phyloP scores from a whole-genome alignment of 2,797 vertebrate species.

The Chelonia mydas region DNA sequence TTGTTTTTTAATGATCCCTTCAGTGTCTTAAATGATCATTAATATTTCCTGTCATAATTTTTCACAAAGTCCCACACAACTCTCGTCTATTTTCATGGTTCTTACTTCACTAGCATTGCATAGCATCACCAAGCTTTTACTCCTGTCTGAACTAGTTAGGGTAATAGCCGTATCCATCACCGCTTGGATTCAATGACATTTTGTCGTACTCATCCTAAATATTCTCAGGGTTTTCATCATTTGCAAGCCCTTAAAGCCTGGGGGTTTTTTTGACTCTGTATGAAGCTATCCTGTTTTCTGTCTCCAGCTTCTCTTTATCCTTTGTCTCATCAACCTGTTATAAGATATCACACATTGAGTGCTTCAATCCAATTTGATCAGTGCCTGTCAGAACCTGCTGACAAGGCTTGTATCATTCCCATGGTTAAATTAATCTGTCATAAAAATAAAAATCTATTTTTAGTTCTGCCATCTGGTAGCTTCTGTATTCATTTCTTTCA shows the following conservation, averaged over 20 bases:
- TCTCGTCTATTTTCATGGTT: slow-evolving; percentile 8
- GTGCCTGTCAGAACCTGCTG: neutral
- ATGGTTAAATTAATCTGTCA: neutral
- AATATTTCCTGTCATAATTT: slow-evolving; percentile 42
- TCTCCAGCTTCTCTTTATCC: neutral
- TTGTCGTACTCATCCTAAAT: neutral
- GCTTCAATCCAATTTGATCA: neutral
- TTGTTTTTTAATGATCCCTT: slow-evolving; percentile 57
- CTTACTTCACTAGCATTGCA: slow-evolving; percentile 15
- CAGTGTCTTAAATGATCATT: slow-evolving; percentile 33
- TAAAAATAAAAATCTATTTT: neutral
- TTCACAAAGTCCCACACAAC: slow-evolving; percentile 16
- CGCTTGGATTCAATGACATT: neutral
- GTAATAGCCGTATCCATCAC: slow-evolving; percentile 16
- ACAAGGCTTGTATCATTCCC: neutral
- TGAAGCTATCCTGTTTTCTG: neutral
- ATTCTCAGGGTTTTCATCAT: neutral
- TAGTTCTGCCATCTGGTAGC: neutral
- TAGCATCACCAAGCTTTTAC: slow-evolving; percentile 35
- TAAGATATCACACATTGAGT: neutral
- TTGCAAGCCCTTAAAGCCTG: neutral
- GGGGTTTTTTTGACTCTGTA: neutral
- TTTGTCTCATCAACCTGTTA: fast-evolving
- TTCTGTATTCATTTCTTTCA: neutral
- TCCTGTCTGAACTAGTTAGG: slow-evolving; percentile 15